Evolutionary conservation across 2,797 vertebrate genomes (phyloP).

Genomic region (Sorex maritimensis): DNA sequence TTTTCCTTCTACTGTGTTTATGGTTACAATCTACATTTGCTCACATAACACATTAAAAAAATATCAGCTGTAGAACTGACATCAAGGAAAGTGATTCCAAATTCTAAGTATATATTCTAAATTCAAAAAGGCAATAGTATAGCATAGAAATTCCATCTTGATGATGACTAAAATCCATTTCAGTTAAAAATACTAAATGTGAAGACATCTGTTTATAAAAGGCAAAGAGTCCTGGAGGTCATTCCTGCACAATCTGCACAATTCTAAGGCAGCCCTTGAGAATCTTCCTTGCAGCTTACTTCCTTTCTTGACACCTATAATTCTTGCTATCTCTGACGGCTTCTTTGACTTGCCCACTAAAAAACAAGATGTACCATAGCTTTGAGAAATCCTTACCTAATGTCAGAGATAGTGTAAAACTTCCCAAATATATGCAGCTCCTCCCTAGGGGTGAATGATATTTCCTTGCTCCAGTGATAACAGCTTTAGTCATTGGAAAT

Average conservation of each 20-base stretch:
- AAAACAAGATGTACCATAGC: background rate
- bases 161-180: constrained; percentile 62
- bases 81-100: constrained; percentile 80
- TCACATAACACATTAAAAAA: constrained; percentile 78
- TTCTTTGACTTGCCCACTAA: constrained; percentile 10
- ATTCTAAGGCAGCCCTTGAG: background rate
- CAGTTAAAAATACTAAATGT: constrained; percentile 26
- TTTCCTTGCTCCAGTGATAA: background rate
- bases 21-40: constrained; percentile 80
- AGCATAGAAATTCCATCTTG: constrained; percentile 51
- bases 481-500: background rate
- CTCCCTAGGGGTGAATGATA: background rate
- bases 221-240: constrained; percentile 1
- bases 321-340: background rate
- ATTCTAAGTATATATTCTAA: constrained; percentile 78
- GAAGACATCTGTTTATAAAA: constrained; percentile 56
- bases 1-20: constrained; percentile 76
- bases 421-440: constrained; percentile 25
- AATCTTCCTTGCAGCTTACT: background rate
- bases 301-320: background rate
- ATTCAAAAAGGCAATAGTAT: constrained; percentile 68
- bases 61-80: constrained; percentile 76
- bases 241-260: background rate
- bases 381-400: background rate
- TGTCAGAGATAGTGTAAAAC: background rate